Conservation (phyloP, 2,888 invertebrate genomes). For the Fabriciana adippe region DNA sequence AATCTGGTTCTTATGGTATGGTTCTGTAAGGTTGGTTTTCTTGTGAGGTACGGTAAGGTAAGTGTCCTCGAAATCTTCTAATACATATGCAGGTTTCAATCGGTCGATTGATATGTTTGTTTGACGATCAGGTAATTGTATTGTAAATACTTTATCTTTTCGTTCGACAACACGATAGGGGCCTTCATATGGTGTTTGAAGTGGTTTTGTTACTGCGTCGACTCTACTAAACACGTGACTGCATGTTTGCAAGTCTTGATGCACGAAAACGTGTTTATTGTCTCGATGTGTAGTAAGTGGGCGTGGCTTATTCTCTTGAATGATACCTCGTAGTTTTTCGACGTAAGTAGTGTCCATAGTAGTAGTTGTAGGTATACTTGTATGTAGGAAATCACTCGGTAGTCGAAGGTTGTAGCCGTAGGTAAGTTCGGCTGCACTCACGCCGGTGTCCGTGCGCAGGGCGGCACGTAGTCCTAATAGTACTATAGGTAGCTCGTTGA, state of each 20-base stretch:
- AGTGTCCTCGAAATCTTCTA: background rate
- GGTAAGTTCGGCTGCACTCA: background rate
- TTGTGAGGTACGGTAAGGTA: background rate
- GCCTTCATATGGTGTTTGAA: background rate
- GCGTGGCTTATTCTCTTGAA: background rate
- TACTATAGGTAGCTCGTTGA: no score
- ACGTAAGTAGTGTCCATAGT: background rate
- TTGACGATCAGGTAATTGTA: no score
- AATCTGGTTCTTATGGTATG: constrained; percentile 16
- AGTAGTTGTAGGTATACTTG: background rate
- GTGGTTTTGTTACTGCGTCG: background rate
- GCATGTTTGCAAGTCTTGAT: background rate
- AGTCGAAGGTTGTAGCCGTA: background rate
- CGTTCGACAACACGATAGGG: no score
- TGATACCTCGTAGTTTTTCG: background rate
- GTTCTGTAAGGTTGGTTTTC: background rate
- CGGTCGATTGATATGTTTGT: background rate
- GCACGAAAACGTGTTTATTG: constrained; percentile 1
- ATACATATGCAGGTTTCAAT: constrained; percentile 4
- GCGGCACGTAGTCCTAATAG: no score
- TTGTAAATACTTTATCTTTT: no score
- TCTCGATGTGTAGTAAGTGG: background rate
- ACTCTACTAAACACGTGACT: background rate
- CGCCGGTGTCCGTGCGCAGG: no score
- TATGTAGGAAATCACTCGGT: background rate